These are phyloP conservation scores for Sebastes nivosus DNA, from an alignment of 2,797 vertebrate genomes.

Conservation along the genomic window DNA sequence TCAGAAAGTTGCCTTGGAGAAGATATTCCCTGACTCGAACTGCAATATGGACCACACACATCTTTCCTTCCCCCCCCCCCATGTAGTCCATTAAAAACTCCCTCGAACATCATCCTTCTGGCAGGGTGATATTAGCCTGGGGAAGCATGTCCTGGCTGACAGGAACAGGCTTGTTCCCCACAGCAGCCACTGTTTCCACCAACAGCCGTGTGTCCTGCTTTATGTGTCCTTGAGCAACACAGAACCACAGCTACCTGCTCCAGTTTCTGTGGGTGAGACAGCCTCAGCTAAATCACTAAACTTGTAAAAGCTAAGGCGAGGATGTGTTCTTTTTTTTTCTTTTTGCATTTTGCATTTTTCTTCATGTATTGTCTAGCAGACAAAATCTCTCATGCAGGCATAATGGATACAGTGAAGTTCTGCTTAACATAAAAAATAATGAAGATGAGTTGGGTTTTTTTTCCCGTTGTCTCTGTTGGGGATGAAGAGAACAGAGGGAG, in stretches of 20 bases:
- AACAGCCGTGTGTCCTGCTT: conserved; percentile 48
- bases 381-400: conserved; percentile 39
- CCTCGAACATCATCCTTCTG: conserved; percentile 1
- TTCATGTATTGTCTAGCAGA: conserved; percentile 9
- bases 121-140: conserved; percentile 31
- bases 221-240: conserved; percentile 49
- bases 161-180: conserved; percentile 31
- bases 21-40: not conserved
- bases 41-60: not conserved
- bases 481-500: conserved; percentile 62
- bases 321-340: not conserved
- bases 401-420: conserved; percentile 45
- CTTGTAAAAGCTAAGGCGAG: conserved; percentile 18
- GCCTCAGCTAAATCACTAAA: conserved; percentile 7
- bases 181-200: conserved; percentile 13
- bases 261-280: conserved; percentile 18
- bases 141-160: conserved; percentile 35
- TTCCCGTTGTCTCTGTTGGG: conserved; percentile 19
- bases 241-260: conserved; percentile 30
- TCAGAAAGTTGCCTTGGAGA: conserved; percentile 5
- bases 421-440: conserved; percentile 52
- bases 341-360: not conserved
- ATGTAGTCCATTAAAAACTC: not conserved
- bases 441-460: conserved; percentile 2
- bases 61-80: not conserved